Percentiles rank a stretch among this genome's conserved stretches.
Evolutionary conservation across 2,113 vertebrate species (phyloP).

Genomic region (Cynocephalus volans): DNA sequence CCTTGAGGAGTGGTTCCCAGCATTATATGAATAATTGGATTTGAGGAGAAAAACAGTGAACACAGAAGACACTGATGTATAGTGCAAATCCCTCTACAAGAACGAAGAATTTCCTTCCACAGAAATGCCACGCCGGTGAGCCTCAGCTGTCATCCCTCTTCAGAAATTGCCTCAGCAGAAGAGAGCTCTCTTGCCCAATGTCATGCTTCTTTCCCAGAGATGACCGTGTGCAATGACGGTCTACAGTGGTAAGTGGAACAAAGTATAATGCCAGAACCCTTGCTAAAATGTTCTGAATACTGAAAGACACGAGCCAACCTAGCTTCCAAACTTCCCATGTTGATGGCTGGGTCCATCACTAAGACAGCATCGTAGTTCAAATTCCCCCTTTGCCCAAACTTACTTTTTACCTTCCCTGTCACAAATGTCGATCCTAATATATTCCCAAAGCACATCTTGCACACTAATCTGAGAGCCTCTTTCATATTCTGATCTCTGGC

Average conservation of each 20-base stretch:
- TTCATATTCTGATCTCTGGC: neutral
- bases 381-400: neutral
- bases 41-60: neutral
- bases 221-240: neutral
- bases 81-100: rapidly evolving
- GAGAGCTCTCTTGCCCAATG: neutral
- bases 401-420: neutral
- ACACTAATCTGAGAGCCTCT: neutral
- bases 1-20: neutral
- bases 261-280: neutral
- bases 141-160: neutral
- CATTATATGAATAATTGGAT: neutral
- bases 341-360: neutral
- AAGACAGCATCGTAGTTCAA: neutral
- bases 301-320: neutral
- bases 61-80: neutral
- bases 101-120: neutral
- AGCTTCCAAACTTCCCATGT: neutral
- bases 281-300: neutral
- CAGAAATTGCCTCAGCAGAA: neutral
- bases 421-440: neutral
- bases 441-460: neutral
- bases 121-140: neutral
- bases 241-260: neutral
- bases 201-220: neutral